These are phyloP conservation scores for Trogon melanurus DNA, from an alignment of 2,113 vertebrate genomes.

Conservation along the genomic window DNA sequence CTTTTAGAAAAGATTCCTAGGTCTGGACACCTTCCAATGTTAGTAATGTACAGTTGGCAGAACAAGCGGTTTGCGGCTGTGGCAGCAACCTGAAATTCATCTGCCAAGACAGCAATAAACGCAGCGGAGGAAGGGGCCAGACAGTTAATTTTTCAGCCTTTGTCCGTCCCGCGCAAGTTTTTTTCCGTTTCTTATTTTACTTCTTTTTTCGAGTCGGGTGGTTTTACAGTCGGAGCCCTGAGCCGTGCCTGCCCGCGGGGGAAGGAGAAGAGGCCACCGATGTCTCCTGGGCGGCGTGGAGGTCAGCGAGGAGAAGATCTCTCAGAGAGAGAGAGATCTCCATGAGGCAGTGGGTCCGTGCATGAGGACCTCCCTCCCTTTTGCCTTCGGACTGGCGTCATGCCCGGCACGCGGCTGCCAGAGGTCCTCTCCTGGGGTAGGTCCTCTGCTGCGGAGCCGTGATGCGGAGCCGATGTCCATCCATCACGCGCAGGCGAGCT, in stretches of 20 bases:
- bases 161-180: background rate
- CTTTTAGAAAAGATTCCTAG: conserved; percentile 48
- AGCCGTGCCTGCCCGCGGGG: fast-evolving
- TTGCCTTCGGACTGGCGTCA: background rate
- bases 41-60: conserved; percentile 73
- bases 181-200: too few species aligned
- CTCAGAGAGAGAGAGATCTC: background rate
- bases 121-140: conserved; percentile 33
- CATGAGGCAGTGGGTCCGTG: fast-evolving
- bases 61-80: conserved; percentile 49
- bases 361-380: background rate
- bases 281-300: background rate
- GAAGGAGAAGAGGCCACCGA: background rate
- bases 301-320: background rate
- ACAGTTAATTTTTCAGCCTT: conserved; percentile 44
- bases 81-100: conserved; percentile 47
- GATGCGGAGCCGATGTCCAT: background rate
- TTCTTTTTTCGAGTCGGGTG: background rate
- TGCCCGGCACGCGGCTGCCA: background rate
- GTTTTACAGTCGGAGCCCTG: background rate
- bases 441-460: background rate
- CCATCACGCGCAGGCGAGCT: background rate
- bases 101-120: conserved; percentile 64
- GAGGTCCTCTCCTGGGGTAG: background rate
- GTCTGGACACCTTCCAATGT: conserved; percentile 50